These are phyloP conservation scores for Ormyrus rosae DNA, from an alignment of 2,888 invertebrate species.

Conservation along the genomic window DNA sequence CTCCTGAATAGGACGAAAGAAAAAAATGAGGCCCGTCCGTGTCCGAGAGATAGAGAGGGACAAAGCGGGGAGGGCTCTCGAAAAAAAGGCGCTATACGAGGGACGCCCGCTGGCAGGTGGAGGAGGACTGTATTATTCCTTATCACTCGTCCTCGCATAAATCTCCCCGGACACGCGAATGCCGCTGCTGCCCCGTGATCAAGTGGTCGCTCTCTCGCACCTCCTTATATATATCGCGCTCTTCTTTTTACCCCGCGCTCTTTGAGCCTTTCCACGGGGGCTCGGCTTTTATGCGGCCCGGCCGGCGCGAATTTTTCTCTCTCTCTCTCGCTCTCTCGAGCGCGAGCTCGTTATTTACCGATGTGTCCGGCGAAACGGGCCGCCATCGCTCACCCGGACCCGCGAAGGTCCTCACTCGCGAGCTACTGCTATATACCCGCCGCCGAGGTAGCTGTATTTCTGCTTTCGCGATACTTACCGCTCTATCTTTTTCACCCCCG, in stretches of 20 bases:
- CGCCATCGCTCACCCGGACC: conserved; percentile 52
- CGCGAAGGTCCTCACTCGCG: background rate
- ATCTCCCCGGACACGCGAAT: conserved; percentile 66
- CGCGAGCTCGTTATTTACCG: conserved; percentile 55
- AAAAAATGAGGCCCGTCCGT: conserved; percentile 21
- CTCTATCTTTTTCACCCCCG: conserved; percentile 1
- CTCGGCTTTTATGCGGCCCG: conserved; percentile 36
- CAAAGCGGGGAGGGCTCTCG: background rate
- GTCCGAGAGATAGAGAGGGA: conserved; percentile 10
- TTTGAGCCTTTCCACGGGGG: background rate
- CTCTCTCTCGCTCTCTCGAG: conserved; percentile 29
- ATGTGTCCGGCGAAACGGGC: conserved; percentile 56
- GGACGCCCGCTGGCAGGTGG: conserved; percentile 66
- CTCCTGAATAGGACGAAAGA: background rate
- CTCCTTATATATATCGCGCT: conserved; percentile 2
- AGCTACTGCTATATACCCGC: background rate
- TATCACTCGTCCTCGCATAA: conserved; percentile 68
- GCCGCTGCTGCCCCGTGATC: conserved; percentile 57
- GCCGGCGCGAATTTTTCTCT: conserved; percentile 57
- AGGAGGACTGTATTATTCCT: conserved; percentile 69
- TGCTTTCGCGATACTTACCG: conserved; percentile 1
- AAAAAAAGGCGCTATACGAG: conserved; percentile 58
- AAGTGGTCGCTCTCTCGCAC: conserved; percentile 51
- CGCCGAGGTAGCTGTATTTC: background rate
- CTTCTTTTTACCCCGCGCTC: background rate